Base-by-base conservation (phyloP, 2,888 invertebrate species). In the Phyllotreta cruciferae region DNA sequence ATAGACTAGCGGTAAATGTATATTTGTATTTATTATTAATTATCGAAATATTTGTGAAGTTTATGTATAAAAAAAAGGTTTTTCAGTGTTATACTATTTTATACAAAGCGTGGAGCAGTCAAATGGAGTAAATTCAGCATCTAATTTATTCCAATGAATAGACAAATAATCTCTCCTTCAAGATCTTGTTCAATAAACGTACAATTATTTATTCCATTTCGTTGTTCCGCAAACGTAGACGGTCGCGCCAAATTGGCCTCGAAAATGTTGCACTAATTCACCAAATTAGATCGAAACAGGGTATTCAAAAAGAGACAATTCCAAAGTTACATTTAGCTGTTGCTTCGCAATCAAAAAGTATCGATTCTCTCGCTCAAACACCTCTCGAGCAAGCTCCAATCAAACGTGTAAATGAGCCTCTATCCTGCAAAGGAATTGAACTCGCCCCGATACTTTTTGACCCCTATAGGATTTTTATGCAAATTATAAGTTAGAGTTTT, bases 1-100 rank as follows among this genome's bases (percentile, higher is more conserved):
- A 49, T 56, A 52, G 37, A 56, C 53, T 56, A 56, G 50, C 56
- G 63, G 60, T 64, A 50, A 50, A 47, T 62, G 62, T 62, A 52
- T 50, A 44, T 56, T 61, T 47, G 55, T 61, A 61, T 56, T n/a
- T 13, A 37, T 24, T 52, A 52, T 50, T 50, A 52, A 37, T 9
- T 41, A 41, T 9, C 10, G 10, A 10, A 41, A n/a, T 41, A 41
- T 41, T 10, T 41, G 10, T 41, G 9, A 41, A 9, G 10, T 41
- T 41, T 10, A 9, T 10, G 41, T n/a, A 41, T n/a, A 41, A n/a
- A 41, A 41, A 9, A 41, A 41, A 41, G 10, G 9, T 41, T 41
- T 41, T n/a, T 41, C 24, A 24, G 24, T 24, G 24, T 24, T 24
- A 24, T 24, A 24, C 24, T 24, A 24, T 24, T 24, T 24, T 24